Base-by-base conservation (phyloP, 1,140 invertebrate species). In the Acromyrmex charruanus region DNA sequence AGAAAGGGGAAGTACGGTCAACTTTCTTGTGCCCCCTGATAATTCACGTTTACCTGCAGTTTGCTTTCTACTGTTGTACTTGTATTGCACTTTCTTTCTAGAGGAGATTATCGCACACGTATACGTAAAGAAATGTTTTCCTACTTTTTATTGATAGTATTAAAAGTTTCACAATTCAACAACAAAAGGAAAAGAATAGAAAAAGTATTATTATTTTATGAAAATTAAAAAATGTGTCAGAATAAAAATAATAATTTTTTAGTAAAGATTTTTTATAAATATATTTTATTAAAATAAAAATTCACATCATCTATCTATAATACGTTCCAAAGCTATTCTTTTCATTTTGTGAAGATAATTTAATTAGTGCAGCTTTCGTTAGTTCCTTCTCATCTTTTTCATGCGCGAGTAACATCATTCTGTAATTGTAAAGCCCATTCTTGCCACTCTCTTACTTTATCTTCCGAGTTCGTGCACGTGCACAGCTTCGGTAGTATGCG, bases 61-160 rank as follows among this genome's bases (percentile, higher is more conserved):
- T 82, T 82, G 55, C 66, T 90, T 90, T 89, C 88, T 86, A 66
- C 58, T 6, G 55, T 77, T 18, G 35, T 65, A 28, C 35, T 39
- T 12, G 25, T 65, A 28, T 14, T 35, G 16, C 3, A 25, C 51
- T 65, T 77, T 58, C 77, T 74, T 65, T 49, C 39, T 9, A 53
- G 39, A 74, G 25, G 53, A 44, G 12, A 51, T 31, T 53, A 53
- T 7, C 35, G 9, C 7, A 18, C 12, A 31, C 58, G 35, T 39
- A 35, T 12, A 39, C 5, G 44, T 35, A 53, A 66, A 55, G 77
- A 71, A 81, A 55, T 12, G 25, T 31, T 61, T 61, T 31, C 18
- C 6, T 65, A 63, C 3, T 49, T 61, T 61, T 39, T 25, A 61
- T 16, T 28, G 14, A 44, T 44, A 66, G 31, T 18, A n/a, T 35